Base-by-base conservation (phyloP, 2,888 invertebrate species). In the Automeris io region DNA sequence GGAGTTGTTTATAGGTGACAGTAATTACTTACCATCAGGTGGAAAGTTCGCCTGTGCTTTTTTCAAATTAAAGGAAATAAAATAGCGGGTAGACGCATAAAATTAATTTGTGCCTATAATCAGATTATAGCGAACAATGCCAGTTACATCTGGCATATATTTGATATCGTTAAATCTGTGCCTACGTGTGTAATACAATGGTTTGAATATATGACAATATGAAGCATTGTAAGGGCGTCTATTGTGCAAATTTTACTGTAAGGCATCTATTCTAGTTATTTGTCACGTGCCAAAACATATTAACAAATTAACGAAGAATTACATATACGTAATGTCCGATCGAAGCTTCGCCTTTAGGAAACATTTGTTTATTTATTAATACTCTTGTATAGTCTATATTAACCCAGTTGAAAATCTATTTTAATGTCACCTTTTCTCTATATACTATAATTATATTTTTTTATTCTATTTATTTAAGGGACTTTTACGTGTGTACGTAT, bases 291-390 rank as follows among this genome's bases (percentile, higher is more conserved):
- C 33, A 33, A 38, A 16, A 16, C 3, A 38, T 52, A 61, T 70
- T 67, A 56, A 58, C 63, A 51, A 68, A 70, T 73, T 70, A 70
- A 57, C 57, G 45, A 54, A 49, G 51, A 61, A 42, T 45, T 54
- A 53, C 47, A 51, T 49, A 53, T 16, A 12, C 8, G 8, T 33
- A 12, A 13, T 33, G 21, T 13, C n/a, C 9, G 12, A 2, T 5
- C 13, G 23, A 23, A 23, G 1, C 11, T 34, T 16, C 5, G 22
- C 21, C 21, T 22, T n/a, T 13, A 9, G 21, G 23, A 23, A 34
- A 22, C 2, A 12, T 26, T 2, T 26, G 5, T 3, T 24, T 24
- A 12, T 5, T 1, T 26, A 5, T 12, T 5, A 26, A 1, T 11
- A 7, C 7, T 12, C 2, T 5, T 5, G 11, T 3, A 12, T 26